Percentiles rank a stretch among this genome's conserved stretches.
phyloP scores from a whole-genome alignment of 2,888 invertebrate species.

The Drosophila bunnanda region DNA sequence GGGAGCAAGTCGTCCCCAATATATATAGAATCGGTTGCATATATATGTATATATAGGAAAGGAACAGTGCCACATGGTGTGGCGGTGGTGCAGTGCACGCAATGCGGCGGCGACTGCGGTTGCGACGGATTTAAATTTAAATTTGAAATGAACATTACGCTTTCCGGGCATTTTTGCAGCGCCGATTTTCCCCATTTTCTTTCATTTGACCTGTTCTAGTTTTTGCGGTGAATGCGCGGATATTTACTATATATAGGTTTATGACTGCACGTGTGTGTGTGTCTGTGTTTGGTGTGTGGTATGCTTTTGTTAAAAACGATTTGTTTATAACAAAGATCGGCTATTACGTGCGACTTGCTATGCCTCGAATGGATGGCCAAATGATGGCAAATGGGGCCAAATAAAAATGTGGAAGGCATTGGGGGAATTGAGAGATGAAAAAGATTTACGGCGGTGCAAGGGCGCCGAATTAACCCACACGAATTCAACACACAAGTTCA shows the following conservation, averaged over 20 bases:
- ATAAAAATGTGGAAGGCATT: conserved; percentile 8
- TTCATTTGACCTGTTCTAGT: conserved; percentile 67
- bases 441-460: conserved; percentile 62
- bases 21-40: conserved; percentile 28
- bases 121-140: conserved; percentile 53
- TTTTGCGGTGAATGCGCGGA: conserved; percentile 30
- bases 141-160: conserved; percentile 46
- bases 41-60: conserved; percentile 4
- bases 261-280: conserved; percentile 18
- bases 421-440: conserved; percentile 51
- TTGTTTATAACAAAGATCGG: conserved; percentile 65
- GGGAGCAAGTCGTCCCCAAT: conserved; percentile 18
- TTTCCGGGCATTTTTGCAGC: conserved; percentile 35
- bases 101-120: conserved; percentile 53
- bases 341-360: conserved; percentile 63
- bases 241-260: conserved; percentile 12
- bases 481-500: conserved; percentile 5
- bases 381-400: conserved; percentile 21
- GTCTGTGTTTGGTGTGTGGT: conserved; percentile 4
- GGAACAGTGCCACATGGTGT: conserved; percentile 42
- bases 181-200: conserved; percentile 37
- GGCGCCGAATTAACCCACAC: conserved; percentile 30
- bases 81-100: conserved; percentile 53
- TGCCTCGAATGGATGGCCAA: conserved; percentile 42
- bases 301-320: conserved; percentile 47